A percentile compares a stretch with the other conserved stretches of the same genome.
Conservation (phyloP, 2,113 vertebrate genomes). For the Bombycilla garrulus region DNA sequence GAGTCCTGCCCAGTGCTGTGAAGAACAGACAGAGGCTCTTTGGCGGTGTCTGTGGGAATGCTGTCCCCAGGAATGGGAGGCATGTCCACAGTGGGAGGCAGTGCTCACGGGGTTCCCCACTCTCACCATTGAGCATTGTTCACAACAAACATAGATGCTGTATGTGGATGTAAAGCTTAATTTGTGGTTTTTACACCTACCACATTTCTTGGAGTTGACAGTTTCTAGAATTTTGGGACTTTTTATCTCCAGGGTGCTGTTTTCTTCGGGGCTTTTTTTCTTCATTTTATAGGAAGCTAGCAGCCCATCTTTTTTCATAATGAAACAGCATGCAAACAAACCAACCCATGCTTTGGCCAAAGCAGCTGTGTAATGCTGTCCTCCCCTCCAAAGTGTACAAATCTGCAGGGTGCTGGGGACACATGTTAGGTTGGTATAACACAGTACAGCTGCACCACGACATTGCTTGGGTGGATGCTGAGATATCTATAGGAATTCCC, state of each 20-base stretch:
- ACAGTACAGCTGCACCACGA: background rate
- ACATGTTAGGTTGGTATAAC: background rate
- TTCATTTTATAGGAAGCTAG: background rate
- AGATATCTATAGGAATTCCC: background rate
- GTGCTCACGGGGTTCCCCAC: background rate
- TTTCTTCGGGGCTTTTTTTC: accelerated
- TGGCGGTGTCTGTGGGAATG: background rate
- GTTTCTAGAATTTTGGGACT: background rate
- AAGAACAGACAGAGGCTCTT: background rate
- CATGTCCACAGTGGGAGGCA: slow-evolving; percentile 62
- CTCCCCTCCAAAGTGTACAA: background rate
- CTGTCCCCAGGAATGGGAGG: slow-evolving; percentile 37
- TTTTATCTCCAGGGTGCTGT: background rate
- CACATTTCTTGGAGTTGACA: slow-evolving; percentile 30
- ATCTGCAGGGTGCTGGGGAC: background rate
- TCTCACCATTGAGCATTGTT: background rate
- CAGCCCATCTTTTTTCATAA: background rate
- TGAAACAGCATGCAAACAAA: background rate
- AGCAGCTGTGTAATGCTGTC: background rate
- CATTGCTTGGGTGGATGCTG: background rate
- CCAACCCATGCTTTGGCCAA: background rate
- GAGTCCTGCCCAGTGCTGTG: background rate
- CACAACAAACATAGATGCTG: background rate
- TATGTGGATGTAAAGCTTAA: background rate
- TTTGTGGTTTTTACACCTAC: slow-evolving; percentile 49